Conservation (phyloP, 2,888 invertebrate genomes). For the Rutpela maculata region DNA sequence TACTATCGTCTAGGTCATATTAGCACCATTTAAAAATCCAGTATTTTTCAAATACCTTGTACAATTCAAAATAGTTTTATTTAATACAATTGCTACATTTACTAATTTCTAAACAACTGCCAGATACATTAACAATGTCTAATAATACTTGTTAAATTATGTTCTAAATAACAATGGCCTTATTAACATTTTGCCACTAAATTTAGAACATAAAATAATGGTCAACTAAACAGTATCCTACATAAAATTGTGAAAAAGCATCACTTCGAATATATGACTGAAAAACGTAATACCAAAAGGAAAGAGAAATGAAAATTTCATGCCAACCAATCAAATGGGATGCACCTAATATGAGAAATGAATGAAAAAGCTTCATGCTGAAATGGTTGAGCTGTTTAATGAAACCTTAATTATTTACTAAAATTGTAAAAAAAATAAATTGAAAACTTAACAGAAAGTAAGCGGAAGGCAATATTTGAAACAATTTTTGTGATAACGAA, state of each 20-base stretch:
- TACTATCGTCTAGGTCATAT: too few relatives aligned
- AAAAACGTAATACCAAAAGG: constrained; percentile 19
- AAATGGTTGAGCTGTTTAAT: constrained; percentile 71
- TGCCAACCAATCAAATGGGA: constrained; percentile 28
- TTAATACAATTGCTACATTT: neutral
- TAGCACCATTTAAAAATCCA: neutral
- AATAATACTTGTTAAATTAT: neutral
- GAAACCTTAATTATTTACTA: constrained; percentile 59
- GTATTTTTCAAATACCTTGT: neutral
- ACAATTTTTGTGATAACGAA: constrained; percentile 20
- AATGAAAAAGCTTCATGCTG: constrained; percentile 52
- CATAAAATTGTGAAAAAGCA: constrained; percentile 18
- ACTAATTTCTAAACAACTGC: neutral
- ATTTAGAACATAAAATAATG: constrained; percentile 28
- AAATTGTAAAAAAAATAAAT: constrained; percentile 29
- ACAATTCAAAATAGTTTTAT: neutral
- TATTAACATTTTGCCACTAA: neutral
- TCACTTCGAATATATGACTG: constrained; percentile 10
- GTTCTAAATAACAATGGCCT: neutral
- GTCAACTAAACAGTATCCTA: constrained; percentile 5
- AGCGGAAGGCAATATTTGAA: constrained; percentile 26
- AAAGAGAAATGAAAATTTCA: constrained; percentile 26
- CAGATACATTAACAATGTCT: constrained; percentile 3
- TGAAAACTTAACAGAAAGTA: constrained; percentile 22
- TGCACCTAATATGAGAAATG: constrained; percentile 39